Conservation (phyloP, 2,888 invertebrate genomes). For the Caenorhabditis parvicauda region DNA sequence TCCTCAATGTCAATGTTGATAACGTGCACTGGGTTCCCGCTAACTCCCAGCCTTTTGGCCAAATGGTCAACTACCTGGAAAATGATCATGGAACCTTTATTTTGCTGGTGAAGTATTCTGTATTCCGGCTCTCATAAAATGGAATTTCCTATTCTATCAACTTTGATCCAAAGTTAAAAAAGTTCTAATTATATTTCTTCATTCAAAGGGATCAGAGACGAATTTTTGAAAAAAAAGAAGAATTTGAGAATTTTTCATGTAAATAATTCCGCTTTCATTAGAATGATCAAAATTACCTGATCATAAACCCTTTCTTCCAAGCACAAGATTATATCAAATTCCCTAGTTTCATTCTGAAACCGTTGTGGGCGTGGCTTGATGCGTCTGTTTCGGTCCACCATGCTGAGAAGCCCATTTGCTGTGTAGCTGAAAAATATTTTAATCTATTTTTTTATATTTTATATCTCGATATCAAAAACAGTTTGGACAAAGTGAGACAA, state of each 20-base stretch:
- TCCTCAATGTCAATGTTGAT: slow-evolving; percentile 98
- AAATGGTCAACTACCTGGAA: slow-evolving; percentile 62
- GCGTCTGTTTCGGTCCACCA: slow-evolving; percentile 92
- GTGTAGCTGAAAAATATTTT: slow-evolving; percentile 73
- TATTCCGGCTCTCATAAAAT: neutral
- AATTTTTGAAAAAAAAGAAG: slow-evolving; percentile 8
- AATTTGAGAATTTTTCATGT: neutral
- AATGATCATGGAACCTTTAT: neutral
- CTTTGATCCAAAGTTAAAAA: neutral
- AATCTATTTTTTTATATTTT: neutral
- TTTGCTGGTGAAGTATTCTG: neutral
- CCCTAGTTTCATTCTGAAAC: slow-evolving; percentile 83
- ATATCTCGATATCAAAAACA: neutral
- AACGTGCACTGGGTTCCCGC: slow-evolving; percentile 83
- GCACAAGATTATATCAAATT: slow-evolving; percentile 91
- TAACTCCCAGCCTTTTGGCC: slow-evolving; percentile 76
- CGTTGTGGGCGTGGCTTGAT: slow-evolving; percentile 90
- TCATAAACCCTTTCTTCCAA: slow-evolving; percentile 98
- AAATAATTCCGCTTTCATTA: slow-evolving; percentile 15
- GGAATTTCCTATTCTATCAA: neutral
- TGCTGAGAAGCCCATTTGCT: slow-evolving; percentile 94
- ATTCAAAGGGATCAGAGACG: neutral
- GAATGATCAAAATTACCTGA: slow-evolving; percentile 73
- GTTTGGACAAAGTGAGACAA: neutral
- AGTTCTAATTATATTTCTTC: neutral